A percentile compares a stretch with the other conserved stretches of the same genome.
Conservation (phyloP, 2,113 vertebrate species). For the Balaenoptera acutorostrata region DNA sequence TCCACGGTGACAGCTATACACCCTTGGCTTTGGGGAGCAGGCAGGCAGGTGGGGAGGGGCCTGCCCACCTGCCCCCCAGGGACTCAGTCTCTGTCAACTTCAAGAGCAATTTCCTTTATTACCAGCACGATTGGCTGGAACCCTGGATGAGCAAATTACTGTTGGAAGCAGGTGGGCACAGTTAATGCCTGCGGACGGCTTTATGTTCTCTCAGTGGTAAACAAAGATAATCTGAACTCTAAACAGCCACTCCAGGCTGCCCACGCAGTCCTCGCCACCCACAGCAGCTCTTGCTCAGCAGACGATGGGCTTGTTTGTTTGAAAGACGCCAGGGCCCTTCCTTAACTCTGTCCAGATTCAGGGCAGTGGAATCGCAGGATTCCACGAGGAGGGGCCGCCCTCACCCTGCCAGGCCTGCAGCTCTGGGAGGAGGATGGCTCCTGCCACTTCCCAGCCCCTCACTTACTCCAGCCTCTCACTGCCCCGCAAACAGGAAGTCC, state of each 20-base stretch:
- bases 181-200: background rate
- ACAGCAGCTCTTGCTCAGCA: background rate
- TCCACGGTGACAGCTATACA: background rate
- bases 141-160: background rate
- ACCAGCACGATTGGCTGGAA: background rate
- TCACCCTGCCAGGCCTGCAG: background rate
- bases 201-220: background rate
- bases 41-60: background rate
- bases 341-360: too few relatives aligned
- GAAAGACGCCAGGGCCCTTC: background rate
- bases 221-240: background rate
- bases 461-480: background rate
- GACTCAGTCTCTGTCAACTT: background rate
- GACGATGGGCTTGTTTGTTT: background rate
- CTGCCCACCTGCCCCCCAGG: too few relatives aligned
- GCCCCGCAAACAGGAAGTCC: background rate
- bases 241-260: background rate
- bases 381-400: background rate
- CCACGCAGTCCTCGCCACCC: fast-evolving
- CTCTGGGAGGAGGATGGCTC: background rate
- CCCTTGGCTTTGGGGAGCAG: background rate
- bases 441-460: background rate
- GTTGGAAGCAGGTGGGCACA: conserved; percentile 22
- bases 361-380: background rate
- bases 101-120: background rate